Base-by-base conservation (phyloP, 2,113 vertebrate species). In the Nannospalax galili region DNA sequence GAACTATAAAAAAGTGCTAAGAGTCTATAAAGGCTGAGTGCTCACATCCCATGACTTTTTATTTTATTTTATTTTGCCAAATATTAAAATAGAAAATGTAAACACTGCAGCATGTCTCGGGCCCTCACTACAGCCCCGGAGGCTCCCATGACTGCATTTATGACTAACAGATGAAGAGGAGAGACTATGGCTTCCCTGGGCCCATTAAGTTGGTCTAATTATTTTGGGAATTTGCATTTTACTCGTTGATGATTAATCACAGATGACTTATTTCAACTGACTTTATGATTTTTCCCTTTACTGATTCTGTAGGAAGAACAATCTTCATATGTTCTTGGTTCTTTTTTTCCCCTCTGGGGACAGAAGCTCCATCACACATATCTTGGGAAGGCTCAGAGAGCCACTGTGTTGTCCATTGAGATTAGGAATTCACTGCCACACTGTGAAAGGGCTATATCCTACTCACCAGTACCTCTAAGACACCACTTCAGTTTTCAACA, bases 31-130 rank as follows among this genome's bases (percentile, higher is more conserved):
- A 86, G 70, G 20, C 67, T 42, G 45, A 94, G 64, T 56, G 80
- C 85, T 92, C 79, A 95, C 56, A 64, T 89, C 60, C 79, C 10
- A 69, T 17, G 56, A 84, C 17, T 28, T 80, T 95, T 80, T 84
- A 52, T 52, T 52, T 52, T 52, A 52, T 52, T 52, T 52, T 52
- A 52, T 52, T 48, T 2, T 28, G 42, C 73, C 88, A 95, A 95
- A 88, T 95, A 95, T 86, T 97, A 92, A 92, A 97, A 84, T 60
- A 88, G 78, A 89, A 97, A 90, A 93, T 37, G n/a, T 93, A 92
- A 95, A 97, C 37, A 69, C 45, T 20, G 72, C n/a, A 74, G 75
- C 45, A n/a, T 52, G 58, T 79, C 37, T 80, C 72, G 2, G 1
- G 75, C 84, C 40, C 42, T 64, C 58, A 52, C 30, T 88, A 45